Percentiles rank a stretch among this genome's conserved stretches.
Conservation (phyloP, 2,888 invertebrate species). For the Scaptomyza tumidula region DNA sequence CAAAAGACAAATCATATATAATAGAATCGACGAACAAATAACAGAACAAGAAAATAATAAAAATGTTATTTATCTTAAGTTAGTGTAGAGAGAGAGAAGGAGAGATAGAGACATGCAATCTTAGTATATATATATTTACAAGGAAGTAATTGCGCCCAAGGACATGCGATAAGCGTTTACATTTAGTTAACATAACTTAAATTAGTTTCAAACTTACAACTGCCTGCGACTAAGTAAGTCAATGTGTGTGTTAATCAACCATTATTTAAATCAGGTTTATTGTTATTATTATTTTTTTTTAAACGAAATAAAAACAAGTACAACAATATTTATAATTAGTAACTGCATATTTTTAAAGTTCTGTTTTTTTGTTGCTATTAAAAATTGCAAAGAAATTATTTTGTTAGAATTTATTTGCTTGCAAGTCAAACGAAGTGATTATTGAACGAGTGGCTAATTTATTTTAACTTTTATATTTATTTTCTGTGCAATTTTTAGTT, state of each 20-base stretch:
- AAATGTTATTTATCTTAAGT: slow-evolving; percentile 5
- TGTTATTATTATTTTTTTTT: slow-evolving; percentile 3
- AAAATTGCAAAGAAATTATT: slow-evolving; percentile 47
- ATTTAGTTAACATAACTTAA: slow-evolving; percentile 35
- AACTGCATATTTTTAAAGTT: slow-evolving; percentile 4
- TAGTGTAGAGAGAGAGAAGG: slow-evolving; percentile 1
- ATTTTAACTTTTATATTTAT: background rate
- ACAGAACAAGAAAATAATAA: slow-evolving; percentile 11
- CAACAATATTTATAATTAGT: slow-evolving; percentile 42
- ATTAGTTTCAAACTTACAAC: slow-evolving; percentile 76
- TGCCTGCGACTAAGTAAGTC: slow-evolving; percentile 77
- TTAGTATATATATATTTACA: slow-evolving; percentile 25
- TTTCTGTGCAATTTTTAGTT: slow-evolving; percentile 49
- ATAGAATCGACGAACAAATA: slow-evolving; percentile 15
- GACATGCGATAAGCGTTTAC: slow-evolving; percentile 51
- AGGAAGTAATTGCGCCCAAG: slow-evolving; percentile 13
- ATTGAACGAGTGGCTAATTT: background rate
- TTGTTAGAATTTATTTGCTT: background rate
- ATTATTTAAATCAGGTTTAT: slow-evolving; percentile 9
- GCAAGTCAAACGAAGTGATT: slow-evolving; percentile 2
- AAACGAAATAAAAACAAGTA: slow-evolving; percentile 27
- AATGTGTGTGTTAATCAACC: slow-evolving; percentile 43
- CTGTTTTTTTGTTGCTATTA: background rate
- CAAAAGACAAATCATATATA: slow-evolving; percentile 47
- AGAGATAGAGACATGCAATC: slow-evolving; percentile 36